Base-by-base conservation (phyloP, 2,797 vertebrate genomes). In the Melanotaenia parkinsoni region DNA sequence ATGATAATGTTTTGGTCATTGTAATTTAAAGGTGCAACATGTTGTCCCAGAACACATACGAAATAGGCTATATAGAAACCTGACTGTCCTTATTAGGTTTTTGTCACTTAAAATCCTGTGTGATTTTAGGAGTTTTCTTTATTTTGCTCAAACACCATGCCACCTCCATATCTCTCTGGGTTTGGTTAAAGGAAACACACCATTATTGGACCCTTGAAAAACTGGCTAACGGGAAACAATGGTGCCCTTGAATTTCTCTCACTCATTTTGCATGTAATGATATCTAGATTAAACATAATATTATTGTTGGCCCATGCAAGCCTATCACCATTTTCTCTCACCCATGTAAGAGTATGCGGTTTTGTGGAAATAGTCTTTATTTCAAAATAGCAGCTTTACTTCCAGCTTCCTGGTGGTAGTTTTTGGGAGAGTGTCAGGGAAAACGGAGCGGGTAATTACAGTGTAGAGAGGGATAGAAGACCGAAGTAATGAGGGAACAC, bases 241-340 rank as follows among this genome's bases (percentile, higher is more conserved):
- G 88, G 89, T 85, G 82, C 86, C 90, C 93, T 94, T 93, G 90
- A 92, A 92, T 90, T 87, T 92, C 70, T 88, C 77, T 83, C 58
- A 61, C 87, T 89, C 85, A 71, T 90, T 91, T 93, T 88, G 88
- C 83, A 89, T 91, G 88, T 86, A 93, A 93, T 88, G 87, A 86
- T 92, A 93, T 93, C 91, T 91, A 93, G 89, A 93, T 94, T 92
- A 92, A 93, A 89, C 77, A 88, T 80, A 93, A 93, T 93, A 93
- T 94, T 95, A 89, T 93, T 93, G 79, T 93, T 94, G 94, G 94
- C 87, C 79, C 80, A 12, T 72, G 73, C 26, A 57, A 83, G 78
- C 81, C 77, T 90, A 89, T 91, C 79, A 75, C 3, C 30, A 84
- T 87, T 89, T 90, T 91, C 83, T 89, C 77, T 87, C 82, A 85